Percentiles rank a stretch among this genome's conserved stretches.
These are phyloP conservation scores for Ictalurus punctatus DNA, from an alignment of 2,113 vertebrate genomes.

Conservation along the genomic window DNA sequence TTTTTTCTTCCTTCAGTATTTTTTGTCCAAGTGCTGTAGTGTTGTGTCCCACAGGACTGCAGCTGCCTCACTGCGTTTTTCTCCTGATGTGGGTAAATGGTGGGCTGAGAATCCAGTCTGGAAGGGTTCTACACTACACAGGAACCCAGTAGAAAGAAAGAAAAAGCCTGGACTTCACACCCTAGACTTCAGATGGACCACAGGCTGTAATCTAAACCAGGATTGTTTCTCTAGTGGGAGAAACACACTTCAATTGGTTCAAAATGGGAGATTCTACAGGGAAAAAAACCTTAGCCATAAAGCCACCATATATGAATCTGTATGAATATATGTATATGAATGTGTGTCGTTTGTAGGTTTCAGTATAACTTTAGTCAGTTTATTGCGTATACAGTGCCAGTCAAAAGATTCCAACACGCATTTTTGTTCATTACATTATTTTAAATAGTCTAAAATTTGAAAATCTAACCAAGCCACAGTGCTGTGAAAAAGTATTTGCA, in stretches of 20 bases:
- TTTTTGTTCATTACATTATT: neutral
- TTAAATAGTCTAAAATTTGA: too few species aligned
- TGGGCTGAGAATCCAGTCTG: neutral
- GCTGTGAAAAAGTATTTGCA: too few species aligned
- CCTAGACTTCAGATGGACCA: neutral
- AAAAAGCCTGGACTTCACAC: neutral
- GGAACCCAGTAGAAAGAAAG: neutral
- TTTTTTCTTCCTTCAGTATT: neutral
- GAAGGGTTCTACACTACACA: neutral
- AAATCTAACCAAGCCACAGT: too few species aligned
- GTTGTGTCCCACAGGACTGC: constrained; percentile 22
- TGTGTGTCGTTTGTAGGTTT: neutral
- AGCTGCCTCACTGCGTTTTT: neutral
- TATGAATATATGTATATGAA: neutral
- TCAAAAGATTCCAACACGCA: neutral
- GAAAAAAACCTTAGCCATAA: neutral
- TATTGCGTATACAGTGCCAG: neutral
- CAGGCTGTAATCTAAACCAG: neutral
- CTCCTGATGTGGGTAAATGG: neutral
- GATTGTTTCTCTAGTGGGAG: neutral
- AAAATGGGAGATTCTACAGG: neutral
- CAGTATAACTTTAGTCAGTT: neutral
- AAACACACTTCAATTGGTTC: neutral
- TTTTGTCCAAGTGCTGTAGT: constrained; percentile 26
- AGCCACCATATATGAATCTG: neutral